Base-by-base conservation (phyloP, 2,888 invertebrate genomes). In the Hedychridium roseum region DNA sequence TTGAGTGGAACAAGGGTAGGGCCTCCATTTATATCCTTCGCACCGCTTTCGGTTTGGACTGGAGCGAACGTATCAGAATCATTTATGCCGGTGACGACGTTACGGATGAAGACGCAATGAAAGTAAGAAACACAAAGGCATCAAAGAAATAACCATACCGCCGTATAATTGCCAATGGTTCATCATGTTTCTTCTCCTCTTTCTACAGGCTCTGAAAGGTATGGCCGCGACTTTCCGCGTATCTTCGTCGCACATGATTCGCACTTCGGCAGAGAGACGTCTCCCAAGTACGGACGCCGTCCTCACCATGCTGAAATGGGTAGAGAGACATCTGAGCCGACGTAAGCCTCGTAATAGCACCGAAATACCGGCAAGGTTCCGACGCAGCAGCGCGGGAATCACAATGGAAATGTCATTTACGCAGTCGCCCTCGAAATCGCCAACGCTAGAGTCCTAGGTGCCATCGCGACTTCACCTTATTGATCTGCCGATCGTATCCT, bases 141-240 rank as follows among this genome's bases (percentile, higher is more conserved):
- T 27, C 2, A 40, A 4, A 9, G n/a, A 21, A n/a, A 14, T 1
- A 37, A 4, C 6, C 6, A 21, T 17, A 9, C 6, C 1, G 16
- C 11, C 1, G 5, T 23, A 23, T 23, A 9, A 5, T 9, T 5
- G 23, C 9, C 23, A 23, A 23, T 5, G 9, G 9, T 23, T 5
- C 9, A 23, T 6, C 5, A 23, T 6, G 9, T 47, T n/a, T n/a
- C n/a, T n/a, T n/a, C 41, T 40, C 36, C 35, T 42, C 17, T 44
- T 28, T 43, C 15, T 66, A 55, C 73, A 93, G 92, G 92, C 93
- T 0, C 81, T 94, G 45, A 93, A 93, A 82, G 94, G 94, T 77
- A 94, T 94, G 92, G 94, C 94, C 0, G 91, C 92, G 1, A 94
- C 94, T 2, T 94, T 94, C 84, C 87, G 94, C 39, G 91, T 94